Conservation (phyloP, 2,888 invertebrate species). For the Eurytoma adleriae region DNA sequence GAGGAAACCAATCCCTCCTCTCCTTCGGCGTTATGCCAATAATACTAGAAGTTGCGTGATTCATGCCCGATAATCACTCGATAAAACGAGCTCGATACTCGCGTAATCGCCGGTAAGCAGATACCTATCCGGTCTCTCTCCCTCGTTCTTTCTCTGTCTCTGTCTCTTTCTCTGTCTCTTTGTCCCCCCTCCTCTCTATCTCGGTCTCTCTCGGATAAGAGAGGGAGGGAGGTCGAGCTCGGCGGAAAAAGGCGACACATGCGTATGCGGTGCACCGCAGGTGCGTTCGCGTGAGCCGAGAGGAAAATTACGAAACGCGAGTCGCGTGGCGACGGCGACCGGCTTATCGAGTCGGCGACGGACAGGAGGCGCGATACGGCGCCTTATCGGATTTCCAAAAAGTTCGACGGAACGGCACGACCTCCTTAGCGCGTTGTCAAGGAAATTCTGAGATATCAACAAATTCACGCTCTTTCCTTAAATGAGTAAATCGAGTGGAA, state of each 20-base stretch:
- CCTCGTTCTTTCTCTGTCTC: neutral
- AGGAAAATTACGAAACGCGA: slow-evolving; percentile 41
- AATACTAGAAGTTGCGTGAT: slow-evolving; percentile 41
- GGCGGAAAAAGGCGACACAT: neutral
- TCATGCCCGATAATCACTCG: slow-evolving; percentile 48
- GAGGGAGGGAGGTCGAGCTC: neutral
- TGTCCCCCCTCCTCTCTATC: neutral
- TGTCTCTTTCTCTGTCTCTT: neutral
- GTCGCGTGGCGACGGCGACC: slow-evolving; percentile 24
- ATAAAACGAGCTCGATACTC: slow-evolving; percentile 26
- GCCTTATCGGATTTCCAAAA: slow-evolving; percentile 46
- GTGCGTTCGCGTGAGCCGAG: slow-evolving; percentile 16
- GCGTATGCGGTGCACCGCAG: slow-evolving; percentile 34
- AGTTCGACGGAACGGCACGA: neutral
- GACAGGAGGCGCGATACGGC: neutral
- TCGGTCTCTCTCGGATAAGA: neutral
- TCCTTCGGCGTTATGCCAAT: neutral
- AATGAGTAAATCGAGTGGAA: neutral
- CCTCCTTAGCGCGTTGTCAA: neutral
- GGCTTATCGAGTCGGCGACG: slow-evolving; percentile 2
- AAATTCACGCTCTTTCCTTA: too few relatives aligned
- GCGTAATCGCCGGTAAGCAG: slow-evolving; percentile 51
- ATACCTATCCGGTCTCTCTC: slow-evolving; percentile 20
- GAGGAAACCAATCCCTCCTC: slow-evolving; percentile 20
- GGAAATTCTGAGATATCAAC: too few relatives aligned